Conservation (phyloP, 2,797 vertebrate species). For the Merluccius polli region DNA sequence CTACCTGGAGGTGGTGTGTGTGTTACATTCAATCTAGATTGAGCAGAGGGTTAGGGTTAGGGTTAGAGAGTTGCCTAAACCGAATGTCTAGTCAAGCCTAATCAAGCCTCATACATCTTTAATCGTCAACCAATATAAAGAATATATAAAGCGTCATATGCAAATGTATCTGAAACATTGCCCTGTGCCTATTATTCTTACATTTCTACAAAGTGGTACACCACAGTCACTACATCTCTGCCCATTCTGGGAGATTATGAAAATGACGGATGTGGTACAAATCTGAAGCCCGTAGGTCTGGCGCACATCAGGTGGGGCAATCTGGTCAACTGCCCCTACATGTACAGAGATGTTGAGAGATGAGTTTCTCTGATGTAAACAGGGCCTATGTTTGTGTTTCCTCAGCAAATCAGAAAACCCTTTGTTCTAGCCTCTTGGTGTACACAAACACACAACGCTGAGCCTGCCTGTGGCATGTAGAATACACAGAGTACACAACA, state of each 20-base stretch:
- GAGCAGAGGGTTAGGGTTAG: not conserved
- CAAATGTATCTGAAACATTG: not conserved
- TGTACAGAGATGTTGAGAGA: no score
- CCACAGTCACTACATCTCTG: no score
- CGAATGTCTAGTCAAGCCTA: not conserved
- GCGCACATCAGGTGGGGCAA: no score
- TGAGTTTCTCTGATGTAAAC: no score
- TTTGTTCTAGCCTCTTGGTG: not conserved
- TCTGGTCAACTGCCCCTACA: no score
- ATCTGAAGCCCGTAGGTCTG: no score
- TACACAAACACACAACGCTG: not conserved
- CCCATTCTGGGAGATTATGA: no score
- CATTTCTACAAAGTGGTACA: no score
- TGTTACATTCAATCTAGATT: not conserved
- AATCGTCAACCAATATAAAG: not conserved
- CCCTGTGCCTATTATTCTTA: not conserved
- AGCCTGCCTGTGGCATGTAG: not conserved
- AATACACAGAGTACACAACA: not conserved
- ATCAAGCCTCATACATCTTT: not conserved
- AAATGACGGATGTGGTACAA: no score
- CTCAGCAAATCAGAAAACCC: not conserved
- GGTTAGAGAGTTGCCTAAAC: not conserved
- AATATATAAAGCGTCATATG: not conserved
- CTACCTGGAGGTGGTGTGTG: not conserved
- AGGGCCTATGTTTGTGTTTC: not conserved